phyloP scores from a whole-genome alignment of 2,113 vertebrate genomes.

The Apodemus sylvaticus region DNA sequence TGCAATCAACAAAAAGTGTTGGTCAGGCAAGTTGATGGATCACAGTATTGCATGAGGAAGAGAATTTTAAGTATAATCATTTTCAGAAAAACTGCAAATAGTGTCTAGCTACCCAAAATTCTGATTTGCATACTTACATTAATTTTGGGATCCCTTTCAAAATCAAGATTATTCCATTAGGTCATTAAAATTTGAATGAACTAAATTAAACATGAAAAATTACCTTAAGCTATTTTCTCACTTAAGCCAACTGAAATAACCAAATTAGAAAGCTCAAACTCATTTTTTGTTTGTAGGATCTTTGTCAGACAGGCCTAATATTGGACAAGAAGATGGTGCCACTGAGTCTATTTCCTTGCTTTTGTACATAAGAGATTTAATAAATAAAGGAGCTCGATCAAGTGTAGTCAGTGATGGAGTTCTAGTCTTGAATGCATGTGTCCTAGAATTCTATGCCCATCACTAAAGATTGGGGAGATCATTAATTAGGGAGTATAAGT shows the following conservation, averaged over 20 bases:
- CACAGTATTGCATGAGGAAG: neutral
- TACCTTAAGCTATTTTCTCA: slow-evolving; percentile 82
- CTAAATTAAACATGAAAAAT: slow-evolving; percentile 86
- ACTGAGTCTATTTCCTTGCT: slow-evolving; percentile 1
- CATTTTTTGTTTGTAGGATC: slow-evolving; percentile 7
- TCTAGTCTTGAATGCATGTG: neutral
- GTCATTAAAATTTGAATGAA: slow-evolving; percentile 87
- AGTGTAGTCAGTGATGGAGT: neutral
- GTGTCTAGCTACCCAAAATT: slow-evolving; percentile 6
- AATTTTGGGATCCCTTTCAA: slow-evolving; percentile 18
- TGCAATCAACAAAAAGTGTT: neutral
- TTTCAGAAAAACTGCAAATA: slow-evolving; percentile 1
- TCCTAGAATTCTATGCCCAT: neutral
- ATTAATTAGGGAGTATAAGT: neutral
- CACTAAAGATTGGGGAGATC: neutral
- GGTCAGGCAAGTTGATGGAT: neutral
- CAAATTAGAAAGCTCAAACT: slow-evolving; percentile 73
- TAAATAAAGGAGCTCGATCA: neutral
- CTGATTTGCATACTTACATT: neutral
- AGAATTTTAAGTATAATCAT: neutral
- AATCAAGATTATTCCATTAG: slow-evolving; percentile 79
- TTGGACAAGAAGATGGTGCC: slow-evolving; percentile 65
- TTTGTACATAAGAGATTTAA: slow-evolving; percentile 34
- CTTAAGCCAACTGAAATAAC: slow-evolving; percentile 81
- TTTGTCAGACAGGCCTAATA: slow-evolving; percentile 33